Percentiles rank a stretch among this genome's conserved stretches.
phyloP scores from a whole-genome alignment of 2,888 invertebrate genomes.

The Aleiodes leptofemur region DNA sequence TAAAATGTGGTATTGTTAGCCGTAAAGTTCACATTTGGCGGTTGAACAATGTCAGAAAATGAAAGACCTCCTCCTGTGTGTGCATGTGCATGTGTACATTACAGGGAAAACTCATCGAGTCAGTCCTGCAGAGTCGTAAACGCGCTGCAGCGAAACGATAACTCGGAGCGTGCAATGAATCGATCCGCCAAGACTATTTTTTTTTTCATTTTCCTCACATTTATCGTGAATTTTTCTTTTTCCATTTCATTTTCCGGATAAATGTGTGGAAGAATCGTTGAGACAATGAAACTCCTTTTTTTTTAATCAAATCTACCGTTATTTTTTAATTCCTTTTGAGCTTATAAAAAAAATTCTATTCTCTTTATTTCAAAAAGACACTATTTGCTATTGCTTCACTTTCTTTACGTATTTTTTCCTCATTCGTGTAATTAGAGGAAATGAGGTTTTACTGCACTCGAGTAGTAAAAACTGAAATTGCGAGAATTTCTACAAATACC shows the following conservation, averaged over 20 bases:
- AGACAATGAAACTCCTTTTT: too few relatives aligned
- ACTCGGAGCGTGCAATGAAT: constrained; percentile 15
- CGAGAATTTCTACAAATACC: constrained; percentile 1
- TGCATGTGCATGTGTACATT: not conserved
- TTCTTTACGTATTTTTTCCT: too few relatives aligned
- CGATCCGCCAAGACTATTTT: constrained; percentile 3
- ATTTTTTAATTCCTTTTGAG: too few relatives aligned
- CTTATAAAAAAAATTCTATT: too few relatives aligned
- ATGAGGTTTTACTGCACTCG: constrained; percentile 1
- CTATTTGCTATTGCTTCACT: too few relatives aligned
- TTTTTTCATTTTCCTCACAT: not conserved
- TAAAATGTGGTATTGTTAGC: not conserved
- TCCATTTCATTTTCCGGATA: too few relatives aligned
- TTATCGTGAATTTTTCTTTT: constrained; percentile 4
- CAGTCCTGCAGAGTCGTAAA: constrained; percentile 23
- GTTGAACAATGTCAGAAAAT: constrained; percentile 6
- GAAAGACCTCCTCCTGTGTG: not conserved
- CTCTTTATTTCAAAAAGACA: too few relatives aligned
- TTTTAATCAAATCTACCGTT: too few relatives aligned
- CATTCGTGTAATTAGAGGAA: not conserved
- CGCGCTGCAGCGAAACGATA: constrained; percentile 12
- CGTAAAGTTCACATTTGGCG: constrained; percentile 7
- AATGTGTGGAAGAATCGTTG: too few relatives aligned
- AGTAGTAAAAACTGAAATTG: not conserved
- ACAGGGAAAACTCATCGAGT: constrained; percentile 23